phyloP scores from a whole-genome alignment of 1,140 invertebrate species.

The Caerostris extrusa region DNA sequence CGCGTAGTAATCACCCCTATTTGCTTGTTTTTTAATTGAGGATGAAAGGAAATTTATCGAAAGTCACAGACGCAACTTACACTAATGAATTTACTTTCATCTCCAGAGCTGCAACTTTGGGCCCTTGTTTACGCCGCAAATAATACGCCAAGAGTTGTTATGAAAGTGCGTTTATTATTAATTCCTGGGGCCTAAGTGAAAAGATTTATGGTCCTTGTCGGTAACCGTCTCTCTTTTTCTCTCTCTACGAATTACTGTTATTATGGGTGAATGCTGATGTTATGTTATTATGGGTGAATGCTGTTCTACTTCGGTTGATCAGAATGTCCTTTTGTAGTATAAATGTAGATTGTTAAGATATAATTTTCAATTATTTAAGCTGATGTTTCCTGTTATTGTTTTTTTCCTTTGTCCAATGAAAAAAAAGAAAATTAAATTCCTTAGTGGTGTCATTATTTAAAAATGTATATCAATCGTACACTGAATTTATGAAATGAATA shows the following conservation, averaged over 20 bases:
- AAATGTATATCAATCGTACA: too few species aligned
- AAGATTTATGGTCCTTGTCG: background rate
- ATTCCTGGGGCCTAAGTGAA: conserved; percentile 10
- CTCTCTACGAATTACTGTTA: background rate
- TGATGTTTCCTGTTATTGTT: too few species aligned
- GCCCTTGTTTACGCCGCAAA: conserved; percentile 5
- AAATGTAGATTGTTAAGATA: too few species aligned
- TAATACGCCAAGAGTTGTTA: background rate
- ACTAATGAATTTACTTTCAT: conserved; percentile 36
- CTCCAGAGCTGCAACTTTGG: conserved; percentile 6
- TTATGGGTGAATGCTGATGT: background rate
- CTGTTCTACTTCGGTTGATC: too few species aligned
- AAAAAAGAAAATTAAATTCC: too few species aligned
- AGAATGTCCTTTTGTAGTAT: too few species aligned
- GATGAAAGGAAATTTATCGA: conserved; percentile 15
- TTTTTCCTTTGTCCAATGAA: too few species aligned
- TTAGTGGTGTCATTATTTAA: too few species aligned
- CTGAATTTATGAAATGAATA: too few species aligned
- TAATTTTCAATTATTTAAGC: too few species aligned
- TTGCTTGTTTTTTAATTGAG: conserved; percentile 5
- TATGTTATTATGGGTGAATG: too few species aligned
- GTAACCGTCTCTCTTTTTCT: background rate
- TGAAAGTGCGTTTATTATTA: conserved; percentile 27
- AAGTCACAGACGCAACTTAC: background rate
- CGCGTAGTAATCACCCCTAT: conserved; percentile 8